Evolutionary conservation across 2,797 vertebrate genomes (phyloP), one percentile per base, ranked within the genome.

Genomic region (Crypturellus tataupa): DNA sequence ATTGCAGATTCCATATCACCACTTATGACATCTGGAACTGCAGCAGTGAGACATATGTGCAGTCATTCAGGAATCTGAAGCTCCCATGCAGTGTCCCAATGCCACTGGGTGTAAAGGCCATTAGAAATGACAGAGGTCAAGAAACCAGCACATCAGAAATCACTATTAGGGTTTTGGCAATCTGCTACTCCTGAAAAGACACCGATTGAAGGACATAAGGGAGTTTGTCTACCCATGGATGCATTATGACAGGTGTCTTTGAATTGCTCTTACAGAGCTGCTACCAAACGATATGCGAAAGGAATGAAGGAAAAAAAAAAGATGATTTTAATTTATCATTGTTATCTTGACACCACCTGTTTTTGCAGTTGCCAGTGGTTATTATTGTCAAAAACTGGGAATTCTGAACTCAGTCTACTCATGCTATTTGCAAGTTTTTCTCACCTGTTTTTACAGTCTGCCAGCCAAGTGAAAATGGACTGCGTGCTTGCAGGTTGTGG

Each of bases 401-500:
- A 31, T 65, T 93, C 73, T 82, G 83, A 94, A 75, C 47, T 71
- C 33, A 85, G 58, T 76, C 83, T 90, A 62, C 47, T 90, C 71
- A 69, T 62, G 80, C 58, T 86, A 24, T 91, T 80, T 91, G 72
- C 80, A 84, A 70, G 21, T 62, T 55, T 72, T 89, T 90, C 96
- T 98, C 98, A 99, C 99, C 99, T 98, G 99, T 99, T 98, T 98
- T 98, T 92, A 99, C 99, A 2, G 98, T 99, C 97, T 99, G 99
- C 99, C 99, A 99, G 95, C 99, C 99, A 96, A 99, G 98, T 92
- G 99, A 99, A 98, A 99, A 99, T 3, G 99, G 99, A 97, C 99
- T 99, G 55, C 99, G 98, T 51, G 99, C 99, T 97, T 99, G 99
- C 85, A 99, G 96, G 94, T 99, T 99, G 97, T 99, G 99, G 96